phyloP scores from a whole-genome alignment of 2,888 invertebrate genomes.

The Scaptomyza cyrtandrae region DNA sequence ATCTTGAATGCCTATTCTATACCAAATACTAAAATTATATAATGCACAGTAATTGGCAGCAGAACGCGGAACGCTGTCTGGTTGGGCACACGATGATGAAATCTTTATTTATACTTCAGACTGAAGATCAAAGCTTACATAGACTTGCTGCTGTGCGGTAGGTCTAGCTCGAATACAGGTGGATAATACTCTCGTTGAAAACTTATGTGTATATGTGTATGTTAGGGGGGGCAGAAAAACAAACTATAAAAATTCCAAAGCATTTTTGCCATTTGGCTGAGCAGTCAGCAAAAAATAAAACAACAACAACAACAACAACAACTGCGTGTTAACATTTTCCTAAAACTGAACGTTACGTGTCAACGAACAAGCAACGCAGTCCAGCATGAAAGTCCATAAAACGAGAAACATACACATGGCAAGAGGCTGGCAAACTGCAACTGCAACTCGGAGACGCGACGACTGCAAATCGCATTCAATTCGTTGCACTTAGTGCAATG shows the following conservation, averaged over 20 bases:
- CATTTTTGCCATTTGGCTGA: slow-evolving; percentile 76
- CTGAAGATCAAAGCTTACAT: slow-evolving; percentile 70
- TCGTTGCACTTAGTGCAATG: slow-evolving; percentile 32
- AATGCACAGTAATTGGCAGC: slow-evolving; percentile 54
- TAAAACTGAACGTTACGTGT: slow-evolving; percentile 67
- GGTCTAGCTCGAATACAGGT: slow-evolving; percentile 47
- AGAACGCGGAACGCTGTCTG: slow-evolving; percentile 54
- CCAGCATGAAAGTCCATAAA: slow-evolving; percentile 71
- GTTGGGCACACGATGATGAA: slow-evolving; percentile 51
- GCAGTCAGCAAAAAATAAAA: neutral
- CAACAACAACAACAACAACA: slow-evolving; percentile 24
- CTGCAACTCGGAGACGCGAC: slow-evolving; percentile 64
- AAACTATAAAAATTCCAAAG: slow-evolving; percentile 78
- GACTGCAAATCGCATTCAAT: slow-evolving; percentile 83
- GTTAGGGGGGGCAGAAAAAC: slow-evolving; percentile 22
- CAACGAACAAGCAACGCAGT: slow-evolving; percentile 51
- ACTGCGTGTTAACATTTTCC: slow-evolving; percentile 52
- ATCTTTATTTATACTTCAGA: slow-evolving; percentile 66
- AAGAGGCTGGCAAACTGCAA: slow-evolving; percentile 48
- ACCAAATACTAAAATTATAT: slow-evolving; percentile 19
- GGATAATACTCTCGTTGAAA: slow-evolving; percentile 4
- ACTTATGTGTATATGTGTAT: slow-evolving; percentile 3
- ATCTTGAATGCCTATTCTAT: slow-evolving; percentile 40
- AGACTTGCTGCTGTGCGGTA: slow-evolving; percentile 51
- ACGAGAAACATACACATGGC: slow-evolving; percentile 54